These are phyloP conservation scores for Candidula unifasciata DNA, from an alignment of 2,888 invertebrate species.

Conservation along the genomic window DNA sequence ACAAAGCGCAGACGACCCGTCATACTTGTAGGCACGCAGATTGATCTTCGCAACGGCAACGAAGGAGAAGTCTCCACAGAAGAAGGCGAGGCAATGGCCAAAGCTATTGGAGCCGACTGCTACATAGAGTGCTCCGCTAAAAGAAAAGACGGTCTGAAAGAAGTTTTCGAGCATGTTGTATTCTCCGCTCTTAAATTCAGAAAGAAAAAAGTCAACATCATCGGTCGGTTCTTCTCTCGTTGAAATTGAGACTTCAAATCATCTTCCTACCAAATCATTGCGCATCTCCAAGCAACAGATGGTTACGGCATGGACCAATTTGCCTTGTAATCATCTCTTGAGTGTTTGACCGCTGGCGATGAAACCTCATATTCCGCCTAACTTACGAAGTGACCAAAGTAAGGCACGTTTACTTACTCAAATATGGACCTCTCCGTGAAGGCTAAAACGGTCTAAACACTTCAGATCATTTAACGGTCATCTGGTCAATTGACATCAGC, in stretches of 20 bases:
- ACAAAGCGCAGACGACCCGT: constrained; percentile 63
- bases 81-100: constrained; percentile 60
- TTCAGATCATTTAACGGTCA: no score
- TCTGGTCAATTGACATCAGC: no score
- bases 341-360: neutral
- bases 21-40: constrained; percentile 68
- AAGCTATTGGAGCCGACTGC: constrained; percentile 61
- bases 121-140: constrained; percentile 65
- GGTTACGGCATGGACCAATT: neutral
- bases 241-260: constrained; percentile 1
- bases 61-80: constrained; percentile 60
- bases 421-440: no score
- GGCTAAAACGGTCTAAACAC: no score
- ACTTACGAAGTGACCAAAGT: neutral
- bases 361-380: neutral
- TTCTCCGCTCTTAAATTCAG: constrained; percentile 59
- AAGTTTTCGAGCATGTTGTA: constrained; percentile 64
- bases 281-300: neutral
- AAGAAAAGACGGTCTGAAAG: constrained; percentile 58
- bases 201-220: constrained; percentile 56
- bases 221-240: constrained; percentile 51
- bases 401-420: no score
- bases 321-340: neutral
- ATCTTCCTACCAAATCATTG: neutral
- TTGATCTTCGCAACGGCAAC: constrained; percentile 64